Conservation (phyloP, 2,888 invertebrate genomes). For the Agonopterix alstromeriana region DNA sequence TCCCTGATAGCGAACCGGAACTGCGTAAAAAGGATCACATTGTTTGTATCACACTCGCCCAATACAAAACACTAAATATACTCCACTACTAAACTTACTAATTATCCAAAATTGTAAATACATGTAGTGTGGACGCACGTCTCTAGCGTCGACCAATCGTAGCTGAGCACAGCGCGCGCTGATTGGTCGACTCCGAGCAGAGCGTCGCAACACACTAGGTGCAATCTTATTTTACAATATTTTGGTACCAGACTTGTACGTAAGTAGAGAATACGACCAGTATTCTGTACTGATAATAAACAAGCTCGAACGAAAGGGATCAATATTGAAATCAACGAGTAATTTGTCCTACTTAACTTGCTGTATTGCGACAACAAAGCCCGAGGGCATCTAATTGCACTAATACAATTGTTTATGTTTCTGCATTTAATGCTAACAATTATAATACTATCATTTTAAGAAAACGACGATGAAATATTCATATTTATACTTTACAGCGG, state of each 20-base stretch:
- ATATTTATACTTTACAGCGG: no score
- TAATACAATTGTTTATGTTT: slow-evolving; percentile 36
- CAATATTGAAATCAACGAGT: not conserved
- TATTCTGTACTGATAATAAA: not conserved
- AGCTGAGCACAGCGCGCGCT: not conserved
- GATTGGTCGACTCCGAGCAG: slow-evolving; percentile 1
- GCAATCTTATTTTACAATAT: slow-evolving; percentile 14
- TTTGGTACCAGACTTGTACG: slow-evolving; percentile 26
- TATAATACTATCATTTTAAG: slow-evolving; percentile 27
- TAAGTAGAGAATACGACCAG: slow-evolving; percentile 5
- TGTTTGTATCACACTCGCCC: slow-evolving; percentile 29
- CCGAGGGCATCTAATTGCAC: slow-evolving; percentile 53
- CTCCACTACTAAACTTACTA: slow-evolving; percentile 13
- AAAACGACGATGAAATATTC: slow-evolving; percentile 14
- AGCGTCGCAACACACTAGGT: slow-evolving; percentile 7
- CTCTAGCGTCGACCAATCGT: not conserved
- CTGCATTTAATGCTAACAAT: slow-evolving; percentile 33
- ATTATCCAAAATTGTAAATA: slow-evolving; percentile 5
- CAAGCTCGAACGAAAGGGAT: not conserved
- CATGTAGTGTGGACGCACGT: not conserved
- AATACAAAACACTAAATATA: slow-evolving; percentile 25
- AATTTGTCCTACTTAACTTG: not conserved
- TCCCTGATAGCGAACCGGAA: slow-evolving; percentile 10
- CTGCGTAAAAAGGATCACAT: slow-evolving; percentile 26
- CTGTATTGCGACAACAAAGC: slow-evolving; percentile 32